Conservation (phyloP, 2,113 vertebrate species). For the Peromyscus maniculatus region DNA sequence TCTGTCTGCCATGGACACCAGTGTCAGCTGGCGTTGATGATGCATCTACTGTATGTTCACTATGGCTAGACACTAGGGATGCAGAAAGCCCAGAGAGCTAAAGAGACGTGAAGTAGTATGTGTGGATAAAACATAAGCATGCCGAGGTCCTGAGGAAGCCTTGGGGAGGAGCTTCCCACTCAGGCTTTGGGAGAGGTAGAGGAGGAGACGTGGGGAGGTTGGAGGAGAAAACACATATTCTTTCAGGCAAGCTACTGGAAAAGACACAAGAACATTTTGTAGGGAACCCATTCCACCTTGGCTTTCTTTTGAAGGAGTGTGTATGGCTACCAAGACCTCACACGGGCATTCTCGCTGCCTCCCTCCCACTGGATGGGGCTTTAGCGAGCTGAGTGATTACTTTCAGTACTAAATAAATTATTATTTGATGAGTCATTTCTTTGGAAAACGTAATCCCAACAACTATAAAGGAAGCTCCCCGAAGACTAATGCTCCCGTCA, state of each 20-base stretch:
- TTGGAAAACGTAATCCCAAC: not conserved
- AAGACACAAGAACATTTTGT: not conserved
- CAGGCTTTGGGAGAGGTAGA: not conserved
- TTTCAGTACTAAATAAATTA: not conserved
- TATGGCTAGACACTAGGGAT: not conserved
- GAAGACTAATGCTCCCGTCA: not conserved
- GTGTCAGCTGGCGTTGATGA: not conserved
- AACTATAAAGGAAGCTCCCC: not conserved
- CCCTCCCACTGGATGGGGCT: not conserved
- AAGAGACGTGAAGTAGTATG: not conserved
- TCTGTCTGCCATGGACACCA: not conserved
- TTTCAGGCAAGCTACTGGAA: not conserved
- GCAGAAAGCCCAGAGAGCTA: not conserved
- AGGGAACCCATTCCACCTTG: not conserved
- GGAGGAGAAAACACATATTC: not conserved
- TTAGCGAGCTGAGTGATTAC: not conserved
- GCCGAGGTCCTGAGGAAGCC: not conserved
- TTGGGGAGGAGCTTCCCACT: not conserved
- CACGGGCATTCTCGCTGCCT: fast-evolving
- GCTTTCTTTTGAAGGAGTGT: not conserved
- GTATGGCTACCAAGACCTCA: not conserved
- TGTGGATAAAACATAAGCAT: not conserved
- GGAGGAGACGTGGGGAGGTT: not conserved
- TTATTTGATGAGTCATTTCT: not conserved
- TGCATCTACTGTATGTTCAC: not conserved